phyloP scores from a whole-genome alignment of 2,797 vertebrate genomes.

The Acipenser transmontanus region DNA sequence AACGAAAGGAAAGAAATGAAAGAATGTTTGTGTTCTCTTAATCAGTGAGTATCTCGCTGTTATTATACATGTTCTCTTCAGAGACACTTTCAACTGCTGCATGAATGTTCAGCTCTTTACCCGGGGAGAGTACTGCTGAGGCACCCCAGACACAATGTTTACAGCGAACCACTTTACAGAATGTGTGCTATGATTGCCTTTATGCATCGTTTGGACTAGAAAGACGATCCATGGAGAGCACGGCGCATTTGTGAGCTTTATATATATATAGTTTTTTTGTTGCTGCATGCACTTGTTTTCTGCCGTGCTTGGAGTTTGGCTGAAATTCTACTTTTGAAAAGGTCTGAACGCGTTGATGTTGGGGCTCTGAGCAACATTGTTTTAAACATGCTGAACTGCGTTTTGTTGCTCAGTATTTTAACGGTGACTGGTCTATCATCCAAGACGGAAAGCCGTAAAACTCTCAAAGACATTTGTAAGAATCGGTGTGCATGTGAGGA shows the following conservation, averaged over 20 bases:
- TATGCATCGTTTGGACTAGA: constrained; percentile 29
- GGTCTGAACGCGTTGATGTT: constrained; percentile 14
- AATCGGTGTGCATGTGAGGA: constrained; percentile 89
- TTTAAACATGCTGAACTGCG: constrained; percentile 93
- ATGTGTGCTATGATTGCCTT: constrained; percentile 31
- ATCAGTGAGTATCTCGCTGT: constrained; percentile 40
- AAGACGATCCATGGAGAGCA: constrained; percentile 50
- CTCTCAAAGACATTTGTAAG: constrained; percentile 96
- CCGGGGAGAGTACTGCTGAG: constrained; percentile 30
- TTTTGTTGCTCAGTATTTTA: constrained; percentile 87
- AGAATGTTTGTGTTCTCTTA: constrained; percentile 32
- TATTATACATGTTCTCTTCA: constrained; percentile 31
- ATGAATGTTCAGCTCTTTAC: constrained; percentile 34
- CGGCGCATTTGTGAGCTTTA: constrained; percentile 39
- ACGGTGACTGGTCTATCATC: constrained; percentile 80
- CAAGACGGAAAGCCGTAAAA: constrained; percentile 86
- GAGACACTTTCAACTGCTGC: constrained; percentile 40
- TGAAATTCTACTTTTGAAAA: constrained; percentile 15
- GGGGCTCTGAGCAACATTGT: constrained; percentile 39
- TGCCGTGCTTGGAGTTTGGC: not conserved
- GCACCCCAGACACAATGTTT: constrained; percentile 36
- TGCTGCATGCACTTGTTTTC: constrained; percentile 20
- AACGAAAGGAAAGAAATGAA: constrained; percentile 30
- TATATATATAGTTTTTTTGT: constrained; percentile 25
- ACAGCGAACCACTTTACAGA: constrained; percentile 34